Evolutionary conservation across 53 echinoderm and acorn worm genomes (phyloP), one percentile per base, ranked within the genome.

Genomic region (Echinometra lucunter): DNA sequence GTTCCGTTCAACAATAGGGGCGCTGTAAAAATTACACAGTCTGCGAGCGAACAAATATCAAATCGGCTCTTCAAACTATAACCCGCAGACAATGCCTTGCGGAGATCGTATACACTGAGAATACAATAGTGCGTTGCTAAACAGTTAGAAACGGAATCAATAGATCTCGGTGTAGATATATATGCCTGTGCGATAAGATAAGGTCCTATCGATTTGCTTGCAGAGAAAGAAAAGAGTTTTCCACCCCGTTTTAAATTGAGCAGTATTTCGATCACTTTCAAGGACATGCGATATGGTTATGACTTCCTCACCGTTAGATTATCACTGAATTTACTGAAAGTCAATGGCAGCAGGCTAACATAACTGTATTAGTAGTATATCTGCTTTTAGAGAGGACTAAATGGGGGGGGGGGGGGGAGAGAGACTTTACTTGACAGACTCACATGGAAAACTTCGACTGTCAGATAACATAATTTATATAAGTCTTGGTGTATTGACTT

Each of bases 41-140:
- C 81, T 23, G 81, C 81, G 81, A 81, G 81, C 44, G 81, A 81
- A 30, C 44, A 81, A 81, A 81, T 81, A 81, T 81, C 42, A 81
- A 81, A 81, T 81, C 81, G 81, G 81, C 8, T 81, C 81, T 81
- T 81, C 81, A 81, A 81, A 27, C 81, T 44, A 21, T 81, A 81
- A 32, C 35, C 72, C 35, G 27, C 13, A 53, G 53, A 72, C 72
- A 72, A 72, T 72, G n/a, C 35, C 70, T 28, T 6, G 25, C 81
- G 5, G 81, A 25, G 81, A 19, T 81, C 81, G 81, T 42, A 18
- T 30, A 10, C 21, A 81, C 40, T 42, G 9, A 42, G 23, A 81
- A 42, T 81, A 44, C 42, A 42, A 81, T 81, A 81, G 81, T 17
- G 44, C 40, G 81, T 81, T 81, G 81, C 81, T 81, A 44, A 72